Conservation (phyloP, 2,888 invertebrate species). For the Prenolepis imparis region DNA sequence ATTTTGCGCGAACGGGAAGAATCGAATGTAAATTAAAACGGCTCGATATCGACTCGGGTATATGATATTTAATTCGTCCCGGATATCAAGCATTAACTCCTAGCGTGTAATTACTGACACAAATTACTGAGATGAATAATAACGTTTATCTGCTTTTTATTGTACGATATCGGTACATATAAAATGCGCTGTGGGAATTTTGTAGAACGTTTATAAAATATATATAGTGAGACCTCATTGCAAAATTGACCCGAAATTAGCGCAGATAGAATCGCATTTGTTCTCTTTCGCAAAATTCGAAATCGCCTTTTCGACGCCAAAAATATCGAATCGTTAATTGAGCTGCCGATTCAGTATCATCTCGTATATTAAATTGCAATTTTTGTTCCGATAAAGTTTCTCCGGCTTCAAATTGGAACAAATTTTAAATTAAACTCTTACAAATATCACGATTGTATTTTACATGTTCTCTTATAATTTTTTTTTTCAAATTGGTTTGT, state of each 20-base stretch:
- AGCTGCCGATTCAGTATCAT: not conserved
- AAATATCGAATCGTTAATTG: not conserved
- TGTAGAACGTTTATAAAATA: not conserved
- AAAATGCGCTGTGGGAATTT: not conserved
- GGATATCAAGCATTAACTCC: constrained; percentile 44
- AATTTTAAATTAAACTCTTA: constrained; percentile 4
- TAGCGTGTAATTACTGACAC: constrained; percentile 21
- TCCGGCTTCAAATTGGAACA: not conserved
- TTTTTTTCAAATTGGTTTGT: not conserved
- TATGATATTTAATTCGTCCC: constrained; percentile 42
- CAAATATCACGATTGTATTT: not conserved
- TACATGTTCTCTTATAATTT: not conserved
- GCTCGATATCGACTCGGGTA: constrained; percentile 38
- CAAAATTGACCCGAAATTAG: not conserved
- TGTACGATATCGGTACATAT: constrained; percentile 12
- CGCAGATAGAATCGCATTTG: not conserved
- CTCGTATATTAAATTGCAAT: not conserved
- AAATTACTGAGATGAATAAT: constrained; percentile 33
- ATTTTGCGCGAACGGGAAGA: constrained; percentile 9
- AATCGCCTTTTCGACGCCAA: not conserved
- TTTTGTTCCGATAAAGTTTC: not conserved
- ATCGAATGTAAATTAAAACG: constrained; percentile 38
- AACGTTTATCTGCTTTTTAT: constrained; percentile 29
- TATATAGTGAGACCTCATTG: not conserved
- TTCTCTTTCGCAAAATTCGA: not conserved